Conservation (phyloP, 2,113 vertebrate species). For the Fregata magnificens region DNA sequence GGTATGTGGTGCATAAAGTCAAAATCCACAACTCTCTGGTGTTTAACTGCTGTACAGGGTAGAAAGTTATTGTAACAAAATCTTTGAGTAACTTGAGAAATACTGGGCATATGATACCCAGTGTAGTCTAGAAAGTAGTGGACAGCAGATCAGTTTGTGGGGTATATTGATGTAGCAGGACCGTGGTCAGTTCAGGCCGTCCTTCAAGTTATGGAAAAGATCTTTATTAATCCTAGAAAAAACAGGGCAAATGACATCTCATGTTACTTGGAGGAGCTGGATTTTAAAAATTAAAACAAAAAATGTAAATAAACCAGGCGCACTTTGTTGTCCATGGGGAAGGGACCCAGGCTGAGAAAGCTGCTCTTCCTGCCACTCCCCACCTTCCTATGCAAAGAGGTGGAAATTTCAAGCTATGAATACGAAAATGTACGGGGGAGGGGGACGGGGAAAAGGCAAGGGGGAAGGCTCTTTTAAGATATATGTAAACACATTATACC, state of each 20-base stretch:
- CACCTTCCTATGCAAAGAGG: background rate
- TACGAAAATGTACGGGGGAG: background rate
- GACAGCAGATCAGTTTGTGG: background rate
- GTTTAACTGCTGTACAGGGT: background rate
- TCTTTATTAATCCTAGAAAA: background rate
- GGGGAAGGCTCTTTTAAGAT: background rate
- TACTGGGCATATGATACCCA: no score
- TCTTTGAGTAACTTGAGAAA: background rate
- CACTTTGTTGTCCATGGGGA: background rate
- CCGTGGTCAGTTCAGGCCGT: background rate
- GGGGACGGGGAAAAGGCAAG: accelerated
- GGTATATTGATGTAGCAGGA: background rate
- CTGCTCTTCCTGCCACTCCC: background rate
- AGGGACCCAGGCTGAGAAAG: background rate
- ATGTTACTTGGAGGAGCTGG: background rate
- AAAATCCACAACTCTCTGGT: background rate
- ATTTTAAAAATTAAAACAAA: background rate
- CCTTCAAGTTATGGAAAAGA: background rate
- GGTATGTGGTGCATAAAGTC: background rate
- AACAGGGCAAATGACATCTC: background rate
- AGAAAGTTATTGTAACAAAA: background rate
- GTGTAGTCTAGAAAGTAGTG: background rate
- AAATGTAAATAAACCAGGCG: background rate
- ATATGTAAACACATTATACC: background rate
- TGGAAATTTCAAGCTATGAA: background rate